phyloP scores from a whole-genome alignment of 2,797 vertebrate species.

The Masticophis lateralis region DNA sequence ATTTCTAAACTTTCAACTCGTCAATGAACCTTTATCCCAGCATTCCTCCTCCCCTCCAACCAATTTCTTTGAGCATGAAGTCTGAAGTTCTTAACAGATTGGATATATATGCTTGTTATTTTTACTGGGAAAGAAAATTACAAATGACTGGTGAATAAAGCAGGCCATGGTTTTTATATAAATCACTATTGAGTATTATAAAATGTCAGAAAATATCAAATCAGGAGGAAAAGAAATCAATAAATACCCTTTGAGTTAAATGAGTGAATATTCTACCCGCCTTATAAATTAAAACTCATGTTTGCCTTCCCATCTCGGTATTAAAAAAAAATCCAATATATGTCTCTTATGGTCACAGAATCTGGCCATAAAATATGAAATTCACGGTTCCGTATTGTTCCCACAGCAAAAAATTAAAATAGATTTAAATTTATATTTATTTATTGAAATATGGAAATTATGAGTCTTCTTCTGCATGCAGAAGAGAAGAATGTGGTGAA shows the following conservation, averaged over 20 bases:
- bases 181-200: constrained; percentile 87
- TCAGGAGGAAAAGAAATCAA: constrained; percentile 81
- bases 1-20: no score
- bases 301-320: background rate
- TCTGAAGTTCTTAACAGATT: constrained; percentile 58
- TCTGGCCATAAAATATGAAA: background rate
- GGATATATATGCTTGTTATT: constrained; percentile 65
- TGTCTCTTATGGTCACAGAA: constrained; percentile 50
- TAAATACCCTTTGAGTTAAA: constrained; percentile 83
- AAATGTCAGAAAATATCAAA: constrained; percentile 94
- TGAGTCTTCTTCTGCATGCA: background rate
- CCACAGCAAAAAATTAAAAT: background rate
- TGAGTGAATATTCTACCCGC: constrained; percentile 85
- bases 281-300: constrained; percentile 79
- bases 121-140: constrained; percentile 82
- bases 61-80: constrained; percentile 44
- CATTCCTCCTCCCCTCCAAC: no score
- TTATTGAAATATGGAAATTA: background rate
- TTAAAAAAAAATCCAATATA: constrained; percentile 37
- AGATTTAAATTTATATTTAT: background rate
- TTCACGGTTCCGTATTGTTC: background rate
- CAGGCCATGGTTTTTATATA: constrained; percentile 82
- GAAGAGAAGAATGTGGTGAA: background rate
- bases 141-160: constrained; percentile 89
- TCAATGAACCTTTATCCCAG: no score